These are phyloP conservation scores for Sarcophaga subvicina DNA, from an alignment of 2,888 invertebrate species.

Conservation along the genomic window DNA sequence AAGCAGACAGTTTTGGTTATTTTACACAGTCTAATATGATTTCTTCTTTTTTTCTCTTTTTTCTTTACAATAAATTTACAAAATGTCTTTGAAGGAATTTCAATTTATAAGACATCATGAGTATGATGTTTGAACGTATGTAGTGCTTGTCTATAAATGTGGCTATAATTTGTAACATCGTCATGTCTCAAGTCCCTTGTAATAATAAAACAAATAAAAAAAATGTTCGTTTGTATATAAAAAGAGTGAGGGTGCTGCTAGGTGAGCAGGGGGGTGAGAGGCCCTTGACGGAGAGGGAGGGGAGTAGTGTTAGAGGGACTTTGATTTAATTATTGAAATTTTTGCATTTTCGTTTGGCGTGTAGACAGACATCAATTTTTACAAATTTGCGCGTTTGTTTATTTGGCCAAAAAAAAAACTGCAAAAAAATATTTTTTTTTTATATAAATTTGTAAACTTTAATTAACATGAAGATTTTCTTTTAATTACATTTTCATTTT, in stretches of 20 bases:
- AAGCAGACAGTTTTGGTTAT: slow-evolving; percentile 66
- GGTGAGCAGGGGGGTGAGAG: neutral
- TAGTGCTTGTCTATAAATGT: slow-evolving; percentile 14
- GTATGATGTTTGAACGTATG: neutral
- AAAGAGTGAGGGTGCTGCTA: neutral
- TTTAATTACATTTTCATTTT: slow-evolving; percentile 63
- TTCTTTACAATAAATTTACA: slow-evolving; percentile 64
- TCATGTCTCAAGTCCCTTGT: slow-evolving; percentile 2
- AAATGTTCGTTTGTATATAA: neutral
- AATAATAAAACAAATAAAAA: neutral
- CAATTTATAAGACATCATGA: neutral
- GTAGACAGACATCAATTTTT: slow-evolving; percentile 70
- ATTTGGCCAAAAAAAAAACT: slow-evolving; percentile 31
- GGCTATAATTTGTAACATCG: slow-evolving; percentile 5
- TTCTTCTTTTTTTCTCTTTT: neutral
- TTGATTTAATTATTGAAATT: slow-evolving; percentile 65
- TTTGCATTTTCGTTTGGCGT: slow-evolving; percentile 62
- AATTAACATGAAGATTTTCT: slow-evolving; percentile 68
- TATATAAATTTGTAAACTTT: slow-evolving; percentile 54
- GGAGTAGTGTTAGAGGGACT: neutral
- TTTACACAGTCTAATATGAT: slow-evolving; percentile 62
- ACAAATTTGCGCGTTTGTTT: slow-evolving; percentile 69
- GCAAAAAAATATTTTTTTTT: slow-evolving; percentile 5
- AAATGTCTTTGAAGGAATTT: slow-evolving; percentile 69
- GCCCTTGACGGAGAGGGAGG: slow-evolving; percentile 36